Base-by-base conservation (phyloP, 2,888 invertebrate genomes). In the Drosophila monieri region DNA sequence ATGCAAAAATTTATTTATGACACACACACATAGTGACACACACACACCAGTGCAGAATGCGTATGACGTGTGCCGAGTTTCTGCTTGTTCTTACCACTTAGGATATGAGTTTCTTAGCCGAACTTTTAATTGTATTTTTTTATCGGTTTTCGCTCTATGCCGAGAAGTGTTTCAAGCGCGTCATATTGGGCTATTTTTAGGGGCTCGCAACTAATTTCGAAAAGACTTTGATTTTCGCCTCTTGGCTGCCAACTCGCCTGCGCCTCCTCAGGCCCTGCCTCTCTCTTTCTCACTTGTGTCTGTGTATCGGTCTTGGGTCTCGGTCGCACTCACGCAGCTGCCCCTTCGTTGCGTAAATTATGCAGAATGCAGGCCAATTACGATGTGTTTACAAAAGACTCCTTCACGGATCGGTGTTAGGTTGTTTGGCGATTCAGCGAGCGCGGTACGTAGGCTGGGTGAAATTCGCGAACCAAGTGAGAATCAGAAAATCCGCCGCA, bases 121-220 rank as follows among this genome's bases (percentile, higher is more conserved):
- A 41, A 62, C 51, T 30, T 53, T 47, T 62, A 9, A 27, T 25
- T 58, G 32, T 53, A 18, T 41, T 39, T 6, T 14, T 23, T 64
- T 30, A 39, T 61, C 32, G 30, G 39, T 47, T 23, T 39, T 62
- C 39, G 47, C 18, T 66, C 64, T 56, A 61, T 48, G 61, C 43
- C 49, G 77, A 86, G 48, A 88, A 90, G 76, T 88, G 89, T 90
- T 90, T 89, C 78, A 90, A 88, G 56, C 89, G 90, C 72, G 89
- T 89, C 90, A 90, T 89, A 80, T 83, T 75, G 67, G 48, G 61
- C 70, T 83, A 85, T 77, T 80, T 72, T 69, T 77, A 67, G 66
- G 27, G 39, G 43, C 30, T 37, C 27, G 30, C 49, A 49, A 49
- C 32, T 46, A 49, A 27, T 52, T 65, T 51, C 54, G 41, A 23